Conservation (phyloP, 2,797 vertebrate species). For the Peromyscus melanophrys region DNA sequence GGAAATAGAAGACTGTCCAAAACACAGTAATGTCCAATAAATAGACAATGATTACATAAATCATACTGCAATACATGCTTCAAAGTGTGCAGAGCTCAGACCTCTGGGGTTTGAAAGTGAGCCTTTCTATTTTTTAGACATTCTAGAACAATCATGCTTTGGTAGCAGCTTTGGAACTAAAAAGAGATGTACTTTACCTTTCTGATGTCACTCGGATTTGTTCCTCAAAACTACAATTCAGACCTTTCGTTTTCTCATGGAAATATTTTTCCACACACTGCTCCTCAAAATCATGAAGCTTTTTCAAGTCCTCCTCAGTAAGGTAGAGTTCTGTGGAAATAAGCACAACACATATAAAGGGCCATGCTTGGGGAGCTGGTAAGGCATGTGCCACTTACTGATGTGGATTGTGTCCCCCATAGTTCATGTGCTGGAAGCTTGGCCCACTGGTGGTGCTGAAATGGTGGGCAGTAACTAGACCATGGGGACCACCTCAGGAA, state of each 20-base stretch:
- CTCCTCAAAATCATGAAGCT: conserved; percentile 97
- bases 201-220: conserved; percentile 93
- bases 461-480: no score
- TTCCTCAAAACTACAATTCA: conserved; percentile 91
- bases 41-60: not conserved
- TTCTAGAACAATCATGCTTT: not conserved
- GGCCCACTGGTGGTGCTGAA: not conserved
- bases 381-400: not conserved
- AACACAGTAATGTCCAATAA: not conserved
- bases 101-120: not conserved
- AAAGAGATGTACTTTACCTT: conserved; percentile 88
- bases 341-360: not conserved
- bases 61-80: not conserved
- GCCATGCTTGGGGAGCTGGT: not conserved
- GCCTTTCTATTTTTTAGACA: not conserved
- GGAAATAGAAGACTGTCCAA: not conserved
- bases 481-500: not conserved
- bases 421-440: not conserved
- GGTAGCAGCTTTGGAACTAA: not conserved
- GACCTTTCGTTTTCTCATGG: conserved; percentile 92
- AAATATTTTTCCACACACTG: conserved; percentile 95
- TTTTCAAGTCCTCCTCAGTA: conserved; percentile 95
- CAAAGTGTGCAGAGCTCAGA: not conserved
- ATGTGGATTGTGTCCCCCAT: not conserved
- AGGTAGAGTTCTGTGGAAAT: conserved; percentile 94